A percentile compares a stretch with the other conserved stretches of the same genome.
phyloP scores from a whole-genome alignment of 2,888 invertebrate species.

The Eilema griseolum region DNA sequence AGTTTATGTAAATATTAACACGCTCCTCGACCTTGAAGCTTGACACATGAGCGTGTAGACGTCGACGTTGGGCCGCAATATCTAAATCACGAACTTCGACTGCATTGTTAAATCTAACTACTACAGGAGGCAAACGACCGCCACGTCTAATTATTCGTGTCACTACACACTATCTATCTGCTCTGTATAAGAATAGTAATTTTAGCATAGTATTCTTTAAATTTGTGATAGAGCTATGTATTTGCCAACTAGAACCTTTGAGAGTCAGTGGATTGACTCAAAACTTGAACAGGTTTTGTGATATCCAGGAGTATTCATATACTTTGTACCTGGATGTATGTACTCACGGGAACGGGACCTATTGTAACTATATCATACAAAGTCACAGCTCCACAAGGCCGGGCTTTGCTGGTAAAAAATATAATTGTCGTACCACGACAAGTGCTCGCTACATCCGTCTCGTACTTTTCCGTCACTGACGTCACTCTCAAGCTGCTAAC shows the following conservation, averaged over 20 bases:
- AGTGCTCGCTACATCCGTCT: neutral
- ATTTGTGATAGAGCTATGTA: too few relatives aligned
- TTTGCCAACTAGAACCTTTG: too few relatives aligned
- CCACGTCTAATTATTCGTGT: neutral
- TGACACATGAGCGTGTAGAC: neutral
- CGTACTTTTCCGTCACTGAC: neutral
- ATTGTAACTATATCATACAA: neutral
- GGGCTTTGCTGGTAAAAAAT: neutral
- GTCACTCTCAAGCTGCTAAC: neutral
- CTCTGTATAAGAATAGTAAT: too few relatives aligned
- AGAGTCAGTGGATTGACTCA: neutral
- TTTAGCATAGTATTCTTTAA: too few relatives aligned
- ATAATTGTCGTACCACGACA: neutral
- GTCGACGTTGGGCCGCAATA: neutral
- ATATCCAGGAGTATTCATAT: neutral
- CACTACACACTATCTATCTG: too few relatives aligned
- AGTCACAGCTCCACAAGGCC: neutral
- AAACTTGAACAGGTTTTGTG: neutral
- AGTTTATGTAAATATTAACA: constrained; percentile 15
- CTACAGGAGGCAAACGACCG: neutral
- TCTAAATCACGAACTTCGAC: neutral
- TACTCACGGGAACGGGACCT: neutral
- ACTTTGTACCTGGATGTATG: neutral
- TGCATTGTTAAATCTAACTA: neutral
- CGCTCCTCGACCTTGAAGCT: constrained; percentile 14